A percentile compares a stretch with the other conserved stretches of the same genome.
phyloP scores from a whole-genome alignment of 30 jellyfish, hydroid and myxozoan genomes.

The Aurelia coerulea region DNA sequence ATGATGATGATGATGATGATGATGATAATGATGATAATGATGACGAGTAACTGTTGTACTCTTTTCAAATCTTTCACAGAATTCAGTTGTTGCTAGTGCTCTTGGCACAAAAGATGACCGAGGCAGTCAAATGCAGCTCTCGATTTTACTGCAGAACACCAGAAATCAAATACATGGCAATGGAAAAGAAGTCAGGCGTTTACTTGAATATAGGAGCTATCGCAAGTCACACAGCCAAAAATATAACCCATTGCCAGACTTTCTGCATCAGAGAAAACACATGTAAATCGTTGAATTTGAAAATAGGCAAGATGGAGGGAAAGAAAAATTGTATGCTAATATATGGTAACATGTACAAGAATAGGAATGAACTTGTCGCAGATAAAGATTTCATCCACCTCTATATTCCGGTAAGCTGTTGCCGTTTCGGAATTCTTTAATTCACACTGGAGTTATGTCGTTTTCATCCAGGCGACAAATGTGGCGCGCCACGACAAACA shows the following conservation, averaged over 20 bases:
- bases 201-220: constrained; percentile 30
- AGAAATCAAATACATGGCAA: constrained; percentile 25
- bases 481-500: no score
- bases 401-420: constrained; percentile 31
- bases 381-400: constrained; percentile 25
- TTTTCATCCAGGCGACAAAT: no score
- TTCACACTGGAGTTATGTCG: no score
- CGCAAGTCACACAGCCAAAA: background rate
- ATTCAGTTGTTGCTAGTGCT: no score
- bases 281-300: constrained; percentile 42
- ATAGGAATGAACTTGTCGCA: background rate
- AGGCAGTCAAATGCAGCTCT: constrained; percentile 29
- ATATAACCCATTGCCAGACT: constrained; percentile 22
- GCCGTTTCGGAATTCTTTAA: no score
- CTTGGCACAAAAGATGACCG: background rate
- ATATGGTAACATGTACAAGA: constrained; percentile 12
- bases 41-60: no score
- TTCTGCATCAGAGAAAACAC: constrained; percentile 20
- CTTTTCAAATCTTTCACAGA: no score
- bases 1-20: no score
- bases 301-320: background rate
- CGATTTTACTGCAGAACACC: constrained; percentile 43
- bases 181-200: background rate
- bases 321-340: constrained; percentile 6
- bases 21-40: no score